Base-by-base conservation (phyloP, 2,888 invertebrate genomes). In the Caenorhabditis macrosperma region DNA sequence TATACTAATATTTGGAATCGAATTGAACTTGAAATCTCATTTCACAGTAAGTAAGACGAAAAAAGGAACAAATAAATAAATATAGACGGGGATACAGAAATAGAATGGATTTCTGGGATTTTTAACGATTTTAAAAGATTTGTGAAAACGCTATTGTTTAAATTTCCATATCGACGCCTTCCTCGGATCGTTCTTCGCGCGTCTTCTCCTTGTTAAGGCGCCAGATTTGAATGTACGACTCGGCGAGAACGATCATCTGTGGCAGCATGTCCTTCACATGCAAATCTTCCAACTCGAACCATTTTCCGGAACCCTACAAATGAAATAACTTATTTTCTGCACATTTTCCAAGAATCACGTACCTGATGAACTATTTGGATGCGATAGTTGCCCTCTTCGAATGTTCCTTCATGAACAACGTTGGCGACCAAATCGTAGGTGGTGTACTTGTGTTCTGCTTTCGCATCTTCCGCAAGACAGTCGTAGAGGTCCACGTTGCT, bases 181-280 rank as follows among this genome's bases (percentile, higher is more conserved):
- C 89, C 44, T 82, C 85, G 57, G 83, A 68, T 60, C 90, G 71
- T 61, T 90, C 86, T 35, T 87, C 88, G 38, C 90, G 75, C 33
- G 90, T 90, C 59, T 88, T 87, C 54, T 81, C 82, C 26, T 83
- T 84, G 71, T 90, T 90, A 63, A 90, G 78, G 24, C 85, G 74
- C 90, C 90, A 90, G 50, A 90, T 83, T 84, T 86, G 52, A 90
- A 99, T 97, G 91, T 99, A 99, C 3, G 97, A 96, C 92, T 99
- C 99, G 1, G 98, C 97, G 22, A 99, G 93, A 0, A 99, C 97
- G 79, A 99, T 98, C 97, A 99, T 99, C 92, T 99, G 99, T 4
- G 99, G 98, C 75, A 99, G 93, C 89, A 99, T 98, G 91, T 97
- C 97, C 7, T 95, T 96, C 0, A 99, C 98, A 91, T 99, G 99